Evolutionary conservation across 2,888 invertebrate species (phyloP).

Genomic region (Agrotis puta): DNA sequence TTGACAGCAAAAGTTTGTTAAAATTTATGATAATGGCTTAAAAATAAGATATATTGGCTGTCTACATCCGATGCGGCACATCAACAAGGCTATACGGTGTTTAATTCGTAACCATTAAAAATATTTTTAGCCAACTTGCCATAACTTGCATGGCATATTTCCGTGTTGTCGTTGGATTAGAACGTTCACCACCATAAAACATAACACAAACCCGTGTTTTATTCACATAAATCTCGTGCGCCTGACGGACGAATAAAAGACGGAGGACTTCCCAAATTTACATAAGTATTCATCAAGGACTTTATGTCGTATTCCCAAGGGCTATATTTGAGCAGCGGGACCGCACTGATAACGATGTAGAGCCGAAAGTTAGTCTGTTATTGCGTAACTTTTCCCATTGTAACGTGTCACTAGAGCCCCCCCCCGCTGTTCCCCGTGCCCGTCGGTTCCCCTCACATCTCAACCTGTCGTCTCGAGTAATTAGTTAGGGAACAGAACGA

Average conservation of each 20-base stretch:
- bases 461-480: constrained; percentile 71
- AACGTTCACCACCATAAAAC: constrained; percentile 73
- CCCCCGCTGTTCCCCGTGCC: constrained; percentile 25
- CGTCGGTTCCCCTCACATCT: constrained; percentile 35
- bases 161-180: constrained; percentile 68
- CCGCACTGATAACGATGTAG: constrained; percentile 62
- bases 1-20: no score
- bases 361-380: constrained; percentile 78
- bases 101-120: constrained; percentile 42
- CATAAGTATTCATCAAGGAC: constrained; percentile 50
- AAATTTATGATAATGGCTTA: neutral
- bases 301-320: constrained; percentile 64
- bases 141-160: constrained; percentile 53
- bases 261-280: constrained; percentile 62
- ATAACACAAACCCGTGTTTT: constrained; percentile 68
- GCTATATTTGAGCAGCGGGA: constrained; percentile 65
- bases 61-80: constrained; percentile 27
- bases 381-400: constrained; percentile 85
- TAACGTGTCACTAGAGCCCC: constrained; percentile 75
- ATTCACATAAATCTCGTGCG: constrained; percentile 78
- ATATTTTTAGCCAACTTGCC: constrained; percentile 59
- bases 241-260: constrained; percentile 76
- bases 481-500: constrained; percentile 71
- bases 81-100: constrained; percentile 8
- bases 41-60: neutral